A percentile compares a stretch with the other conserved stretches of the same genome.
These are phyloP conservation scores for Cavia aperea DNA, from an alignment of 2,113 vertebrate genomes.

Conservation along the genomic window DNA sequence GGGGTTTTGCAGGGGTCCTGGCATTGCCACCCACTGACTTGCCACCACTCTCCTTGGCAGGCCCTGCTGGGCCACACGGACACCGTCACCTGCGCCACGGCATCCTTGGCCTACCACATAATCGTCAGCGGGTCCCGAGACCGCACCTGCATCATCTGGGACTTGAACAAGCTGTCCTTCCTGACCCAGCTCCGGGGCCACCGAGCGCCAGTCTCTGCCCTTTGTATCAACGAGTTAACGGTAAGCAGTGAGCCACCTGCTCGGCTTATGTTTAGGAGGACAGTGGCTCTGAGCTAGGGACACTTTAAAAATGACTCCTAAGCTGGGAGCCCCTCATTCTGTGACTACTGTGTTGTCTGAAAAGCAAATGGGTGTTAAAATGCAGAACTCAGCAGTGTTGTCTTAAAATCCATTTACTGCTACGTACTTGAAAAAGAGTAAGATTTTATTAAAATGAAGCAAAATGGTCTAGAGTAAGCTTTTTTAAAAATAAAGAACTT, in stretches of 20 bases:
- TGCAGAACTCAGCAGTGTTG: not conserved
- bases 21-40: not conserved
- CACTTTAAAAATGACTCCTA: not conserved
- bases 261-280: not conserved
- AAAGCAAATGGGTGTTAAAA: not conserved
- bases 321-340: not conserved
- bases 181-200: conserved; percentile 95
- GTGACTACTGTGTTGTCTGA: not conserved
- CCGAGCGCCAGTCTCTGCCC: conserved; percentile 91
- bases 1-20: fast-evolving
- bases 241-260: conserved; percentile 72
- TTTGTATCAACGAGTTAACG: conserved; percentile 97
- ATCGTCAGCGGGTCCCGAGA: conserved; percentile 95
- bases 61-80: conserved; percentile 96
- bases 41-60: conserved; percentile 70
- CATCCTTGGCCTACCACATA: conserved; percentile 93
- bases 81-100: conserved; percentile 91
- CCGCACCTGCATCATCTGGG: conserved; percentile 98
- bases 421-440: not conserved
- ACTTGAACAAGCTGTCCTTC: conserved; percentile 95
- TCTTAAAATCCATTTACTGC: not conserved
- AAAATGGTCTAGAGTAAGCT: not conserved
- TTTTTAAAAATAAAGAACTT: not conserved
- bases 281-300: not conserved
- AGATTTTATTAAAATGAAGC: not conserved